phyloP scores from a whole-genome alignment of 1,140 invertebrate genomes.

The Linepithema humile region DNA sequence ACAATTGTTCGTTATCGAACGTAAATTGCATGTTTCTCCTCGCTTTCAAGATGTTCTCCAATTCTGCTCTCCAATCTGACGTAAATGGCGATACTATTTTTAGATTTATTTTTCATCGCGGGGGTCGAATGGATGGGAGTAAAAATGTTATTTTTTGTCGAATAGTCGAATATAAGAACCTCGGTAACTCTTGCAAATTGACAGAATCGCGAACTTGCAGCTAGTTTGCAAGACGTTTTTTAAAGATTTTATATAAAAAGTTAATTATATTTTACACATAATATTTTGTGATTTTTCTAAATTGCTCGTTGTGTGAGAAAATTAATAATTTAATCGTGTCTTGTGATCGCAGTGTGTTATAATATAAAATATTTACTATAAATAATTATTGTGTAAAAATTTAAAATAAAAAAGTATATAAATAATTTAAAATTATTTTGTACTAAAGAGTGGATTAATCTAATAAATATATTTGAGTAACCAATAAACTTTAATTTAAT shows the following conservation, averaged over 20 bases:
- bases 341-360: neutral
- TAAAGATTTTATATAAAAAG: too few relatives aligned
- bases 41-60: constrained; percentile 6
- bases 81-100: constrained; percentile 26
- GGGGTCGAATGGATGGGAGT: neutral
- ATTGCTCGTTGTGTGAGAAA: neutral
- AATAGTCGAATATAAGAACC: constrained; percentile 29
- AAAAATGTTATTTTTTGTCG: neutral
- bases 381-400: neutral
- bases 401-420: neutral
- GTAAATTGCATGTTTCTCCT: constrained; percentile 28
- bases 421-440: neutral
- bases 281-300: neutral
- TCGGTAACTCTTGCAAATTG: neutral
- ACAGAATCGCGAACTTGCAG: neutral
- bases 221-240: neutral
- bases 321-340: neutral
- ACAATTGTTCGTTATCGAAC: constrained; percentile 6
- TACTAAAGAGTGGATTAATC: neutral
- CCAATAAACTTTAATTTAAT: neutral
- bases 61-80: constrained; percentile 1
- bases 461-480: neutral
- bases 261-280: neutral
- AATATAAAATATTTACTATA: neutral
- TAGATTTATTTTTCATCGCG: neutral